Evolutionary conservation across 2,113 vertebrate species (phyloP).

Genomic region (human): GRCh38 chr5:127047501-127048000

Average conservation of each 20-base stretch:
- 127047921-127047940: neutral
- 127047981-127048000: neutral
- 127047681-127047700: neutral
- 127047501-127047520: neutral
- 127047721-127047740: neutral
- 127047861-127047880: neutral
- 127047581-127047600: neutral
- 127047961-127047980: neutral
- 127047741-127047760: neutral
- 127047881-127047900: neutral
- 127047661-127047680: neutral
- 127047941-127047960: neutral
- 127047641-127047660: neutral
- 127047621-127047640: neutral
- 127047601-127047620: neutral
- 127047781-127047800: neutral
- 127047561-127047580: neutral
- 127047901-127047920: neutral
- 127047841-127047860: neutral
- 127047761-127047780: neutral
- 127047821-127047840: neutral
- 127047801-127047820: neutral
- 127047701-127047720: neutral
- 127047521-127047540: neutral
- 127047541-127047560: constrained; percentile 8